These are phyloP conservation scores for Tetranychus piercei DNA, from an alignment of 2,888 invertebrate genomes.

Conservation along the genomic window DNA sequence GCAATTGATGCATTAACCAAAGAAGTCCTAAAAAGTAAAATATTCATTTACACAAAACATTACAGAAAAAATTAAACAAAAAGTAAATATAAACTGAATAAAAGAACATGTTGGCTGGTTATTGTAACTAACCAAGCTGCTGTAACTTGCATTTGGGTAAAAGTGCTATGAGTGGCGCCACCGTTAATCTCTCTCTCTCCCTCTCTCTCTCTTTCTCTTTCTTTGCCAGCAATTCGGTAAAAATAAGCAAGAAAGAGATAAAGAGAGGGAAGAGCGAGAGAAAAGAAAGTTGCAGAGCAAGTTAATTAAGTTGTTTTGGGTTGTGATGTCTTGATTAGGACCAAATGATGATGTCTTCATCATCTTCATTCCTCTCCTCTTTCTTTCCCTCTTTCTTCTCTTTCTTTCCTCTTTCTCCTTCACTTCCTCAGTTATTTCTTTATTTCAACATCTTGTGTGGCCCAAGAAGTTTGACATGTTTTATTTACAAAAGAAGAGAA, in stretches of 20 bases:
- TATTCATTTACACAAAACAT: not conserved
- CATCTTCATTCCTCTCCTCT: not conserved
- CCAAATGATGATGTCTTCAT: not conserved
- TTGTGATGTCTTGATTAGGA: not conserved
- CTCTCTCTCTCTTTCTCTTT: constrained; percentile 2
- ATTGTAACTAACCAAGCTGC: not conserved
- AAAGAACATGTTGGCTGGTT: too few relatives aligned
- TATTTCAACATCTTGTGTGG: constrained; percentile 1
- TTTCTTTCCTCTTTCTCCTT: constrained; percentile 1
- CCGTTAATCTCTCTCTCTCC: not conserved
- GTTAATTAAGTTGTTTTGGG: not conserved
- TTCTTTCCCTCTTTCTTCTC: constrained; percentile 11
- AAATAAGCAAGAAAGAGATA: constrained; percentile 6
- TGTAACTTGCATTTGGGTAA: not conserved
- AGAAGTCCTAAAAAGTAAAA: not conserved
- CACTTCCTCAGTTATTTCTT: not conserved
- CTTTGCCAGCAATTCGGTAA: not conserved
- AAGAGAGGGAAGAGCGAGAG: constrained; percentile 9
- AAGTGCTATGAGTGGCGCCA: not conserved
- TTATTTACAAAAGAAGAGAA: too few relatives aligned
- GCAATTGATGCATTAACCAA: not conserved
- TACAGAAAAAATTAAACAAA: not conserved
- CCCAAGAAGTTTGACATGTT: not conserved
- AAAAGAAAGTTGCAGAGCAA: constrained; percentile 5
- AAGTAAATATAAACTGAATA: too few relatives aligned